Percentiles rank a stretch among this genome's conserved stretches.
These are phyloP conservation scores for Ganaspis sp. DNA, from an alignment of 1,140 invertebrate species.

Conservation along the genomic window DNA sequence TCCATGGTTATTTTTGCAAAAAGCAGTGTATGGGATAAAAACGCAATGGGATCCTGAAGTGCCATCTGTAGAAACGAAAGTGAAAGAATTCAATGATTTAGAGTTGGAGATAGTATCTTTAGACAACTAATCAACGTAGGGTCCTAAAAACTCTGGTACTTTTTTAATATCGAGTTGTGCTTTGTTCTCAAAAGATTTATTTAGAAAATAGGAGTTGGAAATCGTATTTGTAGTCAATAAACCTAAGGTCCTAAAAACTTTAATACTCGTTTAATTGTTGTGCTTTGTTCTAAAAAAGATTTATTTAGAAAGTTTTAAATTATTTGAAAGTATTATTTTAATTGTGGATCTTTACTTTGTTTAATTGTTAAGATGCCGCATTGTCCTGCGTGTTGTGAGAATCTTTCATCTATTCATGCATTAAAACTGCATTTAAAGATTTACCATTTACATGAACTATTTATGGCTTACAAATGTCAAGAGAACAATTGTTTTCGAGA, in stretches of 20 bases:
- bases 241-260: too few relatives aligned
- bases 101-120: too few relatives aligned
- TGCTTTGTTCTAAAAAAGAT: too few relatives aligned
- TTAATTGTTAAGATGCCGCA: not conserved
- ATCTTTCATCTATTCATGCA: not conserved
- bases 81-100: not conserved
- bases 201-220: too few relatives aligned
- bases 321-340: too few relatives aligned
- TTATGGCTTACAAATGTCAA: not conserved
- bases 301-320: too few relatives aligned
- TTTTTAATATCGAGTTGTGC: too few relatives aligned
- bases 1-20: not conserved
- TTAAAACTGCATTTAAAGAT: constrained; percentile 15
- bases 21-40: not conserved
- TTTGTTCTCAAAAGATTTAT: too few relatives aligned
- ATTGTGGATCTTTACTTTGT: not conserved
- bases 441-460: not conserved
- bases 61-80: not conserved
- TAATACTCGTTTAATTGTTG: too few relatives aligned
- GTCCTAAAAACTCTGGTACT: too few relatives aligned
- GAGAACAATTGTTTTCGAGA: constrained; percentile 13
- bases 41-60: not conserved
- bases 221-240: too few relatives aligned
- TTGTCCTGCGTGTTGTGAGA: constrained; percentile 23
- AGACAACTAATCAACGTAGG: too few relatives aligned